These are phyloP conservation scores for Lochmaea crataegi DNA, from an alignment of 2,888 invertebrate species.

Conservation along the genomic window DNA sequence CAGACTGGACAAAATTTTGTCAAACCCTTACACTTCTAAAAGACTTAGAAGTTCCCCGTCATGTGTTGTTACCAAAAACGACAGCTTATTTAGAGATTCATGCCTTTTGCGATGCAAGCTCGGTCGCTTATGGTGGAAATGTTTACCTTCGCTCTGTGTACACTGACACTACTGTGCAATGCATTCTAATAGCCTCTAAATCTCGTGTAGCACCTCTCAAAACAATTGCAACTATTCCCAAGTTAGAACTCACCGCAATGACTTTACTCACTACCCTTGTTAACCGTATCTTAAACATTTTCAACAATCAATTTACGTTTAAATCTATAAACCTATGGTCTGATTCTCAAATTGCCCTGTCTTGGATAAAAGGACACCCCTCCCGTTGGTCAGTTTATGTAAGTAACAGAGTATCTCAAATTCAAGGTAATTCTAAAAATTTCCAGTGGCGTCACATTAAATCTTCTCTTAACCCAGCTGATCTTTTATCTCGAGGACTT, in stretches of 20 bases:
- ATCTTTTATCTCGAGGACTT: too few species aligned
- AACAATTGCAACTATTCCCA: conserved; percentile 35
- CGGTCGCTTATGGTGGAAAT: conserved; percentile 30
- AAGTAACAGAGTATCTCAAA: not conserved
- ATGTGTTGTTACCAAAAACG: not conserved
- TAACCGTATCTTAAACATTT: too few species aligned
- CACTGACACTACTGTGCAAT: conserved; percentile 16
- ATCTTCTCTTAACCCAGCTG: too few species aligned
- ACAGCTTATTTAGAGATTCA: conserved; percentile 24
- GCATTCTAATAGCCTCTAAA: conserved; percentile 31
- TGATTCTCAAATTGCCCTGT: conserved; percentile 37
- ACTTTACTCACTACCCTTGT: conserved; percentile 10
- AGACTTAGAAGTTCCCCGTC: not conserved
- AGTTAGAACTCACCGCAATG: conserved; percentile 36
- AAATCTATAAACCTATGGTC: conserved; percentile 32
- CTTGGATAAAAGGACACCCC: conserved; percentile 15
- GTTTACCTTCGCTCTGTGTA: conserved; percentile 34
- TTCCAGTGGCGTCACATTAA: too few species aligned
- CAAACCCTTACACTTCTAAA: not conserved
- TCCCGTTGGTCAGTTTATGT: not conserved
- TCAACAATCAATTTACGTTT: not conserved
- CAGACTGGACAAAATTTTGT: conserved; percentile 1
- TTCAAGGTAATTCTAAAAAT: conserved; percentile 9
- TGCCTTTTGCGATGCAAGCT: conserved; percentile 34
- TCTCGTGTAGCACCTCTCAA: conserved; percentile 38